Evolutionary conservation across 2,797 vertebrate species (phyloP), one percentile per base, ranked within the genome.

Genomic region (Aulostomus chinensis): DNA sequence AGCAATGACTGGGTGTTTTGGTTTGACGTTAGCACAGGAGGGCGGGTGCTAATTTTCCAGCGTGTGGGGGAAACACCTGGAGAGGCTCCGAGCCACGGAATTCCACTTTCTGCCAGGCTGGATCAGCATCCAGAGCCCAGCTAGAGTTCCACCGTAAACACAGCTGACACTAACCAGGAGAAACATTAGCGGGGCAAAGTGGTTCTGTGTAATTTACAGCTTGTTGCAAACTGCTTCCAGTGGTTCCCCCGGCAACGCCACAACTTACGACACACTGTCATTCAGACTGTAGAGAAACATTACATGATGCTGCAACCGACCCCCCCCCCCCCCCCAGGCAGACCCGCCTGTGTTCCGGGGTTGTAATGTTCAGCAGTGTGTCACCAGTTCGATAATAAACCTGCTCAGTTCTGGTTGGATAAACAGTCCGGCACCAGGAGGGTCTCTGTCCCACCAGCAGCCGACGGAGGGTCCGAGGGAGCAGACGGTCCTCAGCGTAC

Each of bases 111-210:
- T 20, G 35, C 28, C 20, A 13, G 30, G n/a, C n/a, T n/a, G n/a
- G n/a, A n/a, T n/a, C n/a, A n/a, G n/a, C n/a, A n/a, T n/a, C n/a
- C n/a, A n/a, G 30, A 46, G 9, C 48, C 29, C 60, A 9, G 36
- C 57, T 59, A 37, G 12, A 10, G 62, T 69, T 81, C 73, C 62
- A 71, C 52, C 58, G 72, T 54, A 80, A 72, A 80, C 73, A 76
- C 76, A 76, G 67, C 68, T 78, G 78, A 80, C 60, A 15, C 13
- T 51, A 45, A 47, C 30, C 30, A 35, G 34, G 37, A 54, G 58
- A 61, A 55, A 31, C 21, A 59, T 62, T 37, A 39, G 5, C 15
- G 9, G 53, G n/a, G 61, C 41, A 30, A 39, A 57, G 63, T 41
- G 35, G 28, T 37, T 61, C 28, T 47, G 43, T n/a, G 32, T 54